Conservation (phyloP, 2,888 invertebrate genomes). For the Drosophila meridionalis region DNA sequence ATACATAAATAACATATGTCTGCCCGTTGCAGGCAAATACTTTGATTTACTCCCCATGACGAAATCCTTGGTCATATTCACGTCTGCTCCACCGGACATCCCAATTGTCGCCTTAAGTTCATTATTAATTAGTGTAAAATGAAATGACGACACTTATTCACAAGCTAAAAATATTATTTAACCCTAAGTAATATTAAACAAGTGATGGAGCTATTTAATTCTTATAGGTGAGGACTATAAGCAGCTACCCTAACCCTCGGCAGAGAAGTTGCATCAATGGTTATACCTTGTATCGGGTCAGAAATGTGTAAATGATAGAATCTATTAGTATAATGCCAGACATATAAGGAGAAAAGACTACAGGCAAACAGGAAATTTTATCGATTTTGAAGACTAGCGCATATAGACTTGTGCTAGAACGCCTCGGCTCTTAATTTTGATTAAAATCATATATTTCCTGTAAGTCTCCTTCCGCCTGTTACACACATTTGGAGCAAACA, state of each 20-base stretch:
- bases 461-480: not conserved
- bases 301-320: too few species aligned
- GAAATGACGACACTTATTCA: too few species aligned
- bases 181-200: too few species aligned
- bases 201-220: too few species aligned
- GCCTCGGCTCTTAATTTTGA: not conserved
- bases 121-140: not conserved
- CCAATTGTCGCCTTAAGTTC: not conserved
- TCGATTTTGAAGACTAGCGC: not conserved
- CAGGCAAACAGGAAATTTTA: not conserved
- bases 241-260: too few species aligned
- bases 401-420: not conserved
- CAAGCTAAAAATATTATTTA: not conserved
- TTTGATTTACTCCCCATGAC: slow-evolving; percentile 62
- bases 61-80: slow-evolving; percentile 21
- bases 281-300: too few species aligned
- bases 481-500: not conserved
- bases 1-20: not conserved
- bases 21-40: slow-evolving; percentile 15
- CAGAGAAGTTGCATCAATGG: too few species aligned
- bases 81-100: not conserved
- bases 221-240: too few species aligned
- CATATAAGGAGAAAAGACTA: not conserved
- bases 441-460: not conserved
- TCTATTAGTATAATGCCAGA: not conserved